These are phyloP conservation scores for Chaetodon auriga DNA, from an alignment of 2,113 vertebrate species.

Conservation along the genomic window DNA sequence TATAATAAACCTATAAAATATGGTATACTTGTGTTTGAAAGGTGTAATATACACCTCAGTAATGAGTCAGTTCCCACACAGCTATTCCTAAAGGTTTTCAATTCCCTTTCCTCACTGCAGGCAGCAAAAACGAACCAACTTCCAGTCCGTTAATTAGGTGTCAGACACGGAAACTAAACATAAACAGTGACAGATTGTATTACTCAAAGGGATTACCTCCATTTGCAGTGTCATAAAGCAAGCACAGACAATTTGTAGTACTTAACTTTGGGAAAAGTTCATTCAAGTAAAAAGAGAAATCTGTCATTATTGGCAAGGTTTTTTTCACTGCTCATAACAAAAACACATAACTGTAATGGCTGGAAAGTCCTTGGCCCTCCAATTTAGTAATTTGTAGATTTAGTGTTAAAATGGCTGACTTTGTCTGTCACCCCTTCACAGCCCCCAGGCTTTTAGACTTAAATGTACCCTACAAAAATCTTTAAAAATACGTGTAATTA, in stretches of 20 bases:
- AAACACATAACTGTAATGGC: neutral
- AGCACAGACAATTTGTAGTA: slow-evolving; percentile 53
- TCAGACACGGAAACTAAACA: slow-evolving; percentile 81
- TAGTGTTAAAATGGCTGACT: neutral
- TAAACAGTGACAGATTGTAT: slow-evolving; percentile 78
- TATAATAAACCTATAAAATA: slow-evolving; percentile 51
- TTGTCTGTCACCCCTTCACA: neutral
- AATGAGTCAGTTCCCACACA: slow-evolving; percentile 69
- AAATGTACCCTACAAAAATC: neutral
- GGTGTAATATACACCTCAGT: slow-evolving; percentile 66
- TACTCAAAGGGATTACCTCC: slow-evolving; percentile 79
- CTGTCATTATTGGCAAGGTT: slow-evolving; percentile 22
- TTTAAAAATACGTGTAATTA: neutral
- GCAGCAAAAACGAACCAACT: slow-evolving; percentile 66
- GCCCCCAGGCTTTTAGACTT: neutral
- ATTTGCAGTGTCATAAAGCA: slow-evolving; percentile 71
- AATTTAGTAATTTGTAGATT: neutral
- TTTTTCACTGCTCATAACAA: neutral
- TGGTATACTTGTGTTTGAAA: slow-evolving; percentile 41
- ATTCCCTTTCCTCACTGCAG: slow-evolving; percentile 67
- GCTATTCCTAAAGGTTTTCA: slow-evolving; percentile 76
- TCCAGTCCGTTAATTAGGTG: slow-evolving; percentile 83
- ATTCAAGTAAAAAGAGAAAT: slow-evolving; percentile 47
- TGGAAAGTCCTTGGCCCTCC: neutral
- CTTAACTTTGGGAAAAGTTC: slow-evolving; percentile 67